Evolutionary conservation across 2,113 vertebrate species (phyloP).

Genomic region (Cyprinodon variegatus): DNA sequence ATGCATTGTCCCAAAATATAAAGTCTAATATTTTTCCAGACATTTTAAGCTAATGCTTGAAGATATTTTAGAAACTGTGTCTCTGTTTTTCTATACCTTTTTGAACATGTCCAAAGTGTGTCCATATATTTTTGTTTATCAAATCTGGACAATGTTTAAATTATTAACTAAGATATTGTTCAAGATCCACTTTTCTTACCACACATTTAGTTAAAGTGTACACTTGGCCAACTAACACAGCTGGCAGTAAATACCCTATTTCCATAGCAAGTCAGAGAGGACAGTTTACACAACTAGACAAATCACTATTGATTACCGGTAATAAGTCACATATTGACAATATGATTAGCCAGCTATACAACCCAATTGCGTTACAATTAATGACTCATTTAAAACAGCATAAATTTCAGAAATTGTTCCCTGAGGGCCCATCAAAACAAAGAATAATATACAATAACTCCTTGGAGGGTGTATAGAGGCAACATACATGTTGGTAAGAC

Average conservation of each 20-base stretch:
- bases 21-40: too few species aligned
- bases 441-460: background rate
- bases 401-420: background rate
- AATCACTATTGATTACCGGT: background rate
- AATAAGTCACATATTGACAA: background rate
- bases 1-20: too few species aligned
- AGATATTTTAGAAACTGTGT: too few species aligned
- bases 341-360: background rate
- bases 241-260: constrained; percentile 4
- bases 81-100: too few species aligned
- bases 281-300: background rate
- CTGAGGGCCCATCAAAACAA: constrained; percentile 8
- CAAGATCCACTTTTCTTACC: too few species aligned
- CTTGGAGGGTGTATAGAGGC: background rate
- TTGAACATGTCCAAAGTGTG: too few species aligned
- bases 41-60: too few species aligned
- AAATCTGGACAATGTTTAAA: too few species aligned
- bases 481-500: background rate
- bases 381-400: background rate
- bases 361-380: background rate
- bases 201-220: background rate
- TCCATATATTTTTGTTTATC: too few species aligned
- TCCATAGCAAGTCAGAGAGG: background rate
- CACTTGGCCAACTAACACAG: background rate
- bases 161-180: too few species aligned